Percentiles rank a stretch among this genome's conserved stretches.
Conservation (phyloP, 2,797 vertebrate genomes). For the Urocyon cinereoargenteus region DNA sequence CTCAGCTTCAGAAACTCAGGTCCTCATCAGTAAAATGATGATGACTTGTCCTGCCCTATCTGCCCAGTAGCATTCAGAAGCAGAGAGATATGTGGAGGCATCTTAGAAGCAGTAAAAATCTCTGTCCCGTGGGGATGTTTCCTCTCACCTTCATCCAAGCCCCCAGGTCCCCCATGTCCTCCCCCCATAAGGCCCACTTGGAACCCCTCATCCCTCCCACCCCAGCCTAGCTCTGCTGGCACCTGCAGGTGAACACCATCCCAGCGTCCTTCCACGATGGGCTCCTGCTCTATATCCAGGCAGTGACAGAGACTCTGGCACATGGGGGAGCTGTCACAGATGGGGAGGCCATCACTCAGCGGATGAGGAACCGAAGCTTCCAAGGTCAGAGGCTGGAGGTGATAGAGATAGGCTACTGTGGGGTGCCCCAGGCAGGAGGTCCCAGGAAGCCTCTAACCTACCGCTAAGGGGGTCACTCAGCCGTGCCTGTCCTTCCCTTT, state of each 20-base stretch:
- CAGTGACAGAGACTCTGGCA: conserved; percentile 91
- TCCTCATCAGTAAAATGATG: background rate
- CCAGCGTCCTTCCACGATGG: conserved; percentile 95
- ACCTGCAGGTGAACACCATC: conserved; percentile 94
- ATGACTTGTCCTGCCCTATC: fast-evolving
- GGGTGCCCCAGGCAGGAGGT: background rate
- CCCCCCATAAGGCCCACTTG: fast-evolving
- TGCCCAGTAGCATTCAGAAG: background rate
- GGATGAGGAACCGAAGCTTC: conserved; percentile 96
- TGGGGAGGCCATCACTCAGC: conserved; percentile 87
- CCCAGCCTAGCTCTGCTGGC: background rate
- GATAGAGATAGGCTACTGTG: background rate
- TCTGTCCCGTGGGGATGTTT: background rate
- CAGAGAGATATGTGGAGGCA: background rate
- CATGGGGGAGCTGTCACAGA: conserved; percentile 79
- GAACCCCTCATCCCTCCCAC: fast-evolving
- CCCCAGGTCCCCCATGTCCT: background rate
- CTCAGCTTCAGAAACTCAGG: background rate
- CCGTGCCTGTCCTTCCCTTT: background rate
- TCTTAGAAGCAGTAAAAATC: background rate
- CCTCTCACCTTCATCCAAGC: background rate
- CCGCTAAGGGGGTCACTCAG: fast-evolving
- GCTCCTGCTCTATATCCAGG: conserved; percentile 93
- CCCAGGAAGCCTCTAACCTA: background rate
- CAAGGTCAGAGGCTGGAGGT: conserved; percentile 86